These are phyloP conservation scores for Mythimna albipuncta DNA, from an alignment of 2,888 invertebrate species.

Conservation along the genomic window DNA sequence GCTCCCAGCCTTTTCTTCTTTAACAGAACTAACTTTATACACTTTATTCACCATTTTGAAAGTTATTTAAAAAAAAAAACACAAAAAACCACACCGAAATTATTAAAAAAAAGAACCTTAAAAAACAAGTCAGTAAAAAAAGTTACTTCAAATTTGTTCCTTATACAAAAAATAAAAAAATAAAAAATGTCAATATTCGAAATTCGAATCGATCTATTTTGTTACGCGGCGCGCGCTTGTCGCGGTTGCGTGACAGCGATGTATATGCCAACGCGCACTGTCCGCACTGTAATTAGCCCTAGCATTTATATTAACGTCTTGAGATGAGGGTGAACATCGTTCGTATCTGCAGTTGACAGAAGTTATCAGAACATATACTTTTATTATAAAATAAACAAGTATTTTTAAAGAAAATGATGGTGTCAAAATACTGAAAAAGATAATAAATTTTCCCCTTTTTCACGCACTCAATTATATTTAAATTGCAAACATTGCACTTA, in stretches of 20 bases:
- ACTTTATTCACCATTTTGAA: slow-evolving; percentile 84
- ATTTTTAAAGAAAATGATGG: too few species aligned
- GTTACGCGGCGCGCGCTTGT: slow-evolving; percentile 16
- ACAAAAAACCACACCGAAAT: neutral
- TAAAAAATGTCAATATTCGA: neutral
- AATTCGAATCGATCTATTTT: slow-evolving; percentile 31
- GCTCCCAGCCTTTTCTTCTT: slow-evolving; percentile 73
- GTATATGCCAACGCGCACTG: slow-evolving; percentile 48
- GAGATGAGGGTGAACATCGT: slow-evolving; percentile 28
- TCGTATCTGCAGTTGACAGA: slow-evolving; percentile 2
- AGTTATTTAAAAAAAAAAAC: neutral
- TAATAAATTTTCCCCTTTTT: too few species aligned
- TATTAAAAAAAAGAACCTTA: neutral
- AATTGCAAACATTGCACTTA: too few species aligned
- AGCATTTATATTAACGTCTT: slow-evolving; percentile 58
- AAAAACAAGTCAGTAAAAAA: neutral
- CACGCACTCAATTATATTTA: too few species aligned
- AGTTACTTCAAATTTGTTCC: neutral
- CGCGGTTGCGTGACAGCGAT: slow-evolving; percentile 26
- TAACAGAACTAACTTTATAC: slow-evolving; percentile 76
- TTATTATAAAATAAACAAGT: neutral
- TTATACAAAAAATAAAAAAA: neutral
- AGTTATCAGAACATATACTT: neutral
- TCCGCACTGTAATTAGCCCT: slow-evolving; percentile 32
- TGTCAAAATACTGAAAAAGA: neutral